Base-by-base conservation (phyloP, 2,113 vertebrate species). In the Paraplagusia blochii region DNA sequence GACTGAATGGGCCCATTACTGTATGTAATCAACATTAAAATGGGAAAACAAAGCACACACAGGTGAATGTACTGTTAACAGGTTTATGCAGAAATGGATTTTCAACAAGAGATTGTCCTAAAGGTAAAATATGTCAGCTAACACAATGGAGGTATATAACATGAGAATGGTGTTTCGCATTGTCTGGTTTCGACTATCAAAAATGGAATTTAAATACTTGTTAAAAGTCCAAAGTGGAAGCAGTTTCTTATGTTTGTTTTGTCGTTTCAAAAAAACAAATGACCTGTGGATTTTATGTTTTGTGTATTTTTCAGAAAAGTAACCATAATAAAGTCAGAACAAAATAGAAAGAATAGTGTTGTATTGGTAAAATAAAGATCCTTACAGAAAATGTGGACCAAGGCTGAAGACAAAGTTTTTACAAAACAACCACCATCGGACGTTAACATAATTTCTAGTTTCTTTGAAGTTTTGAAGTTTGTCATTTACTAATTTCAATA, bases 31-130 rank as follows among this genome's bases (percentile, higher is more conserved):
- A 63, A 59, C 6, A 6, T 73, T 50, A 35, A 48, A 46, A 44
- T 34, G 39, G 29, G 43, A 18, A 13, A 79, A 42, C 34, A 40
- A 69, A 83, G 63, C 69, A 74, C 55, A 75, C 35, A 35, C 35
- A 61, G 53, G 17, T 19, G 10, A 6, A 29, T 29, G 22, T 29
- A 4, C 22, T 29, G 22, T 29, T 29, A 29, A 29, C 22, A 29
- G 22, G 22, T 29, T 2, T 29, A 29, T 6, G 22, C 22, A 15
- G 1, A 1, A 2, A 56, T 38, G 9, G 11, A n/a, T 34, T 15
- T 5, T n/a, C n/a, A 42, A 49, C 45, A 17, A 59, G 14, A 55
- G 38, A 54, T 47, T 19, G 22, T 44, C 14, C 14, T 54, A 9
- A 19, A 66, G 15, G 18, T 46, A 38, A 29, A 29, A 42, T 61